Evolutionary conservation across 2,888 invertebrate species (phyloP), one percentile per base, ranked within the genome.

Genomic region (Drosophila niveifrons): DNA sequence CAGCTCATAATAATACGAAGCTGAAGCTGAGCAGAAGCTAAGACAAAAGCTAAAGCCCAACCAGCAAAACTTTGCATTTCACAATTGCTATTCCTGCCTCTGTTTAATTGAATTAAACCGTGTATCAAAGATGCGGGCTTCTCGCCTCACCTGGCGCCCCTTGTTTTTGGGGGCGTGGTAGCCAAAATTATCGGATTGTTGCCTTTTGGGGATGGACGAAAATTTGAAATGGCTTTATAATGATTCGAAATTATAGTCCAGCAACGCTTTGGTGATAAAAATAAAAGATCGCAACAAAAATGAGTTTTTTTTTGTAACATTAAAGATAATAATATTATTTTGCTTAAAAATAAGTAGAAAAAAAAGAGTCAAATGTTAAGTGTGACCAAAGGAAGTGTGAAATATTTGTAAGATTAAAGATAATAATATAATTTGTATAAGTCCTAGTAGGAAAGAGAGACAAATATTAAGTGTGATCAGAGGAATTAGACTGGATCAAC

Each of bases 51-150:
- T 29, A 41, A 62, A 23, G 23, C 15, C 39, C 10, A 15, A 47
- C 15, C 28, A 28, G n/a, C 15, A 29, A 15, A 3, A 29, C n/a
- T 34, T n/a, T 13, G 57, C 18, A 52, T 48, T 59, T 67, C 43
- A 1, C 51, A 52, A 62, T 23, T 23, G 47, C 29, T 56, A 55
- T 15, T 13, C 10, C 10, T 44, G 18, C 18, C 10, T 18, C 55
- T 1, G 13, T 11, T 66, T 66, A 62, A 83, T 80, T 80, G 81
- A 83, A 67, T 83, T 72, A 65, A 66, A 56, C 61, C 63, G 46
- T 57, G 36, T 66, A 23, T 34, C 51, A 48, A 46, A 66, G 55
- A 71, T 68, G 66, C 77, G 80, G 76, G 74, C 53, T 56, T 34
- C 57, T 55, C 59, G 23, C 34, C 46, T 57, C 64, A 65, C 18